These are phyloP conservation scores for Nebria salina DNA, from an alignment of 2,888 invertebrate species.

Conservation along the genomic window DNA sequence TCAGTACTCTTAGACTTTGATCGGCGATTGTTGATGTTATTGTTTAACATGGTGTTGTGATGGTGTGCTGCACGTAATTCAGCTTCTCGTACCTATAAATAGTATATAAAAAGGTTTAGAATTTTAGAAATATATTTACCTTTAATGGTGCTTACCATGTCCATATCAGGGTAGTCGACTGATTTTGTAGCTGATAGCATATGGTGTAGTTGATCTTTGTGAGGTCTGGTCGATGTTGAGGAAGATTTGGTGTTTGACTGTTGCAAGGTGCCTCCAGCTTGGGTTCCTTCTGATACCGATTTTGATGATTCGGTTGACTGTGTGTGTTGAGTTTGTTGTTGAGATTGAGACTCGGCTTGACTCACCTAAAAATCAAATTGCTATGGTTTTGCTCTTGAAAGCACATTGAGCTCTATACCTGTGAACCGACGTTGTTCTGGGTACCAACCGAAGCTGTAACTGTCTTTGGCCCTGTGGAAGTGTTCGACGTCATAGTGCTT, in stretches of 20 bases:
- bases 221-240: constrained; percentile 69
- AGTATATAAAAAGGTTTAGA: background rate
- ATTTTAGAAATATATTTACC: background rate
- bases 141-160: constrained; percentile 64
- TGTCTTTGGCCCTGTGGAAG: constrained; percentile 71
- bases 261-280: constrained; percentile 80
- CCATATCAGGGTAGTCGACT: constrained; percentile 75
- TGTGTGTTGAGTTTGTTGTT: constrained; percentile 53
- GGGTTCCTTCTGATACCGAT: constrained; percentile 86
- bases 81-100: constrained; percentile 70
- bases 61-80: constrained; percentile 71
- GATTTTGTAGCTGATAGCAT: constrained; percentile 66
- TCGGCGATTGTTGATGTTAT: constrained; percentile 72
- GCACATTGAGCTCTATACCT: constrained; percentile 54
- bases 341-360: constrained; percentile 60
- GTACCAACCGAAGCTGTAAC: constrained; percentile 75
- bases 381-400: background rate
- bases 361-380: constrained; percentile 55
- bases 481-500: constrained; percentile 73
- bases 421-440: constrained; percentile 76
- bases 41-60: constrained; percentile 77
- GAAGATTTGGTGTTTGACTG: constrained; percentile 64
- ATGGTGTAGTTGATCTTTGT: constrained; percentile 63
- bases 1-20: constrained; percentile 91
- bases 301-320: constrained; percentile 67